These are phyloP conservation scores for Chrysolina americana DNA, from an alignment of 2,888 invertebrate species.

Conservation along the genomic window DNA sequence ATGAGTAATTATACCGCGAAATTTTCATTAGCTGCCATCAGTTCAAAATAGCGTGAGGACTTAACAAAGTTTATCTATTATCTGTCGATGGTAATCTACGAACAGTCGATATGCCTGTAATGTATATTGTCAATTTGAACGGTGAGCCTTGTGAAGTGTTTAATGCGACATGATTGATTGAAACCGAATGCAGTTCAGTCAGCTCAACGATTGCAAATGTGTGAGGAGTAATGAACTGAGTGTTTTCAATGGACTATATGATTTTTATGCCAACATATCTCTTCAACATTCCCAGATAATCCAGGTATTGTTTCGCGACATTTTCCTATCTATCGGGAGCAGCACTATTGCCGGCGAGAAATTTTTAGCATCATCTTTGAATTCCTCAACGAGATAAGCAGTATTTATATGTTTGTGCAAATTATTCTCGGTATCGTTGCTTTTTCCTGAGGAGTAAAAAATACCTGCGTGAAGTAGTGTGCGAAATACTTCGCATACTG, in stretches of 20 bases:
- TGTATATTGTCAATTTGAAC: background rate
- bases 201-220: background rate
- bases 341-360: too few relatives aligned
- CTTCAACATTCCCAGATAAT: background rate
- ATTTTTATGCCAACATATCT: background rate
- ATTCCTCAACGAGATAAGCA: too few relatives aligned
- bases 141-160: background rate
- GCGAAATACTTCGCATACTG: too few relatives aligned
- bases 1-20: background rate
- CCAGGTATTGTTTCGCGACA: background rate
- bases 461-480: too few relatives aligned
- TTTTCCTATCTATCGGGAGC: too few relatives aligned
- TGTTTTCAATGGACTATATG: background rate
- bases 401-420: too few relatives aligned
- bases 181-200: background rate
- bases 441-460: too few relatives aligned
- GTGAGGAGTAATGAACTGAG: background rate
- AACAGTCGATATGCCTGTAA: background rate
- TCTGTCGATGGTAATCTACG: background rate
- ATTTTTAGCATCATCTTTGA: too few relatives aligned
- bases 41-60: background rate
- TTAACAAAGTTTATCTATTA: slow-evolving; percentile 6
- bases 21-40: background rate
- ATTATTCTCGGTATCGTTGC: too few relatives aligned
- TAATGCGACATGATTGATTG: slow-evolving; percentile 3